These are phyloP conservation scores for Serrognathus titanus DNA, from an alignment of 2,888 invertebrate species.

Conservation along the genomic window DNA sequence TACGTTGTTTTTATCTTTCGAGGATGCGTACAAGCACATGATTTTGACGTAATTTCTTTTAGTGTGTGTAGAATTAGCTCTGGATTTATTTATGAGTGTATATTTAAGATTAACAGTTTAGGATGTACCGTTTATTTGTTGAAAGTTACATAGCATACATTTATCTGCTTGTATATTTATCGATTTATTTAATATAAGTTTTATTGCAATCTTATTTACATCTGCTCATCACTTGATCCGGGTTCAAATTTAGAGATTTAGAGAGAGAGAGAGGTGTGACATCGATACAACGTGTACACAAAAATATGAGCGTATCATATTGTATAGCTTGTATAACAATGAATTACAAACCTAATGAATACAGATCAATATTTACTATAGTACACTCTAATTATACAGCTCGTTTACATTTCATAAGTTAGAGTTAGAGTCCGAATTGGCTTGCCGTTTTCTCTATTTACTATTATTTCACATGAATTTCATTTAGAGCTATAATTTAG, in stretches of 20 bases:
- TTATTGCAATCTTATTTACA: constrained; percentile 41
- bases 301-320: constrained; percentile 13
- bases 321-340: constrained; percentile 1
- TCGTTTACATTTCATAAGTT: not conserved
- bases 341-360: not conserved
- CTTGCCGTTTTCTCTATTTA: too few species aligned
- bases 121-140: constrained; percentile 31
- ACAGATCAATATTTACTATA: constrained; percentile 3
- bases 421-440: too few species aligned
- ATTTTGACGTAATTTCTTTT: not conserved
- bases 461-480: too few species aligned
- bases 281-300: constrained; percentile 16
- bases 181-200: constrained; percentile 33
- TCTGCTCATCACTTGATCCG: constrained; percentile 24
- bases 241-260: constrained; percentile 4
- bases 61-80: not conserved
- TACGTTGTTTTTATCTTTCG: constrained; percentile 5
- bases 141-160: constrained; percentile 37
- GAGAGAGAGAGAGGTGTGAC: constrained; percentile 4
- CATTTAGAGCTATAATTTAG: too few species aligned
- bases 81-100: too few species aligned
- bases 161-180: constrained; percentile 34
- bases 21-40: constrained; percentile 9
- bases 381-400: constrained; percentile 2
- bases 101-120: constrained; percentile 1